Base-by-base conservation (phyloP, 2,888 invertebrate genomes). In the Dynastes hyllus region DNA sequence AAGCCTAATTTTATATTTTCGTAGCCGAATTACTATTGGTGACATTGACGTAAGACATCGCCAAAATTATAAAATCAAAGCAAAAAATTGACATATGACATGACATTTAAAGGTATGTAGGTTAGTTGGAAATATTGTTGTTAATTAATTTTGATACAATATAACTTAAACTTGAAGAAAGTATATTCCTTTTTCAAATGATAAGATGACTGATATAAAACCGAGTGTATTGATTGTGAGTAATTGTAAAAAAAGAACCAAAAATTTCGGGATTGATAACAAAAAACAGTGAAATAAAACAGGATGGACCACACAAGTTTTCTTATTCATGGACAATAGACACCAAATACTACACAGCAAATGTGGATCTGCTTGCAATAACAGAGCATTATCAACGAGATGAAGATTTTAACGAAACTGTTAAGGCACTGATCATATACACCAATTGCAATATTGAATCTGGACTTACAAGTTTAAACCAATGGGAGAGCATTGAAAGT, bases 321-420 rank as follows among this genome's bases (percentile, higher is more conserved):
- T 83, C 79, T 69, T 87, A 90, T 84, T 86, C 90, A 1, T 93
- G 93, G 92, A 89, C 90, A 80, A 91, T 94, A 80, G 91, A 93
- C 81, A 94, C 93, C 55, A 95, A 95, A 87, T 95, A 95, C 88
- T 95, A 95, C 85, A 91, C 91, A 65, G 91, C 93, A 11, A 90
- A 92, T 85, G 90, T 94, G 50, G 88, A 91, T 81, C 84, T 95
- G 27, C 91, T 92, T 83, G 88, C 91, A 0, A 87, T 92, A 71
- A 87, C 84, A 85, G 88, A 83, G 88, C 78, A 91, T 80, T 90
- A 89, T 45, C 86, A 90, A 76, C 88, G 91, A 29, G 88, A 89
- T 79, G 87, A 91, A 81, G 87, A 89, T 58, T 88, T 91, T 83
- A 88, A 89, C 11, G 86, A 90, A 61, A 86, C 87, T 76, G 90